Evolutionary conservation across 2,888 invertebrate genomes (phyloP), one percentile per base, ranked within the genome.

Genomic region (Synanthedon andrenaeformis): DNA sequence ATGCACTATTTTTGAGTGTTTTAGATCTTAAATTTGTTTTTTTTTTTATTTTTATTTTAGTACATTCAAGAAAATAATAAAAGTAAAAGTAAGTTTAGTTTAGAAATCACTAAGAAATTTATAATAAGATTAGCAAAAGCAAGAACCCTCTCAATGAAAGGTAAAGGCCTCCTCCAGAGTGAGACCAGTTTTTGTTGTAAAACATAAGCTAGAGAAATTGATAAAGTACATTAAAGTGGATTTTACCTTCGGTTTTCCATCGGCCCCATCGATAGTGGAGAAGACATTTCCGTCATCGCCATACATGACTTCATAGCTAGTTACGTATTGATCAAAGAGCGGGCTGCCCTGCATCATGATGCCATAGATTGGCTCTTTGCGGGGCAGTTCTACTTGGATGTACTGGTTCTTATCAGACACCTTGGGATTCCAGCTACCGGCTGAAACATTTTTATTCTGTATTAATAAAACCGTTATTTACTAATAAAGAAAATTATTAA

Each of bases 251-350:
- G 91, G 90, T 53, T 77, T 72, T 0, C 85, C 86, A 52, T 82
- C 79, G 41, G 83, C 76, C 50, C 89, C 90, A 0, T 88, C 75
- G 10, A 93, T 82, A 51, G 90, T 89, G 28, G 90, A 90, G 72
- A 90, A 94, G 2, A 81, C 73, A 28, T 75, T 69, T 0, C 91
- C 92, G 68, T 94, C 92, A 11, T 89, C 89, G 19, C 94, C 93
- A 66, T 93, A 93, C 59, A 92, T 63, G 23, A 94, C 85, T 66
- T 91, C 90, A 67, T 93, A 96, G 63, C 93, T 92, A 14, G 94
- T 94, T 48, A 96, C 93, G 74, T 91, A 94, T 66, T 93, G 90
- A 60, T 92, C 89, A 56, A 90, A 90, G 3, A 89, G 66, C 0
- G 92, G 90, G 70, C 90, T 92, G 17, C 96, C 96, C 65, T 92